Percentiles rank a stretch among this genome's conserved stretches.
Conservation (phyloP, 2,797 vertebrate genomes). For the Crenichthys baileyi region DNA sequence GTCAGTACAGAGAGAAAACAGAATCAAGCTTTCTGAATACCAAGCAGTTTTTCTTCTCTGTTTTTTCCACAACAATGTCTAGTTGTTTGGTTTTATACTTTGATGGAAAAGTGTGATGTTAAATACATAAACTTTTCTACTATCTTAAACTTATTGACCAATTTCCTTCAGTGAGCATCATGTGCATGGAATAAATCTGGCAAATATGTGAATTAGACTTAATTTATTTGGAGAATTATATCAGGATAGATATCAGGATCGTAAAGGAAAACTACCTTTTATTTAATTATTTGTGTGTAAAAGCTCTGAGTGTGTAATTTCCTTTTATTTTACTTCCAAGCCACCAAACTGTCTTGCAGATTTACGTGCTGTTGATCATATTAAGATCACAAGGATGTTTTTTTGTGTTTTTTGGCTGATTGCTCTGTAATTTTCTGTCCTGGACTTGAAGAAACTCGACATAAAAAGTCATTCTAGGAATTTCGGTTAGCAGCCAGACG, state of each 20-base stretch:
- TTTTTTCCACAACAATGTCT: conserved; percentile 8
- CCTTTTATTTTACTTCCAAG: background rate
- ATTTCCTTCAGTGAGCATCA: background rate
- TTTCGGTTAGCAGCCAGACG: no score
- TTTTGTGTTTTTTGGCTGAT: background rate
- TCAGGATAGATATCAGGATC: no score
- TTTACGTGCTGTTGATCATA: background rate
- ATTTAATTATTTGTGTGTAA: background rate
- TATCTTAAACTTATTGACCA: background rate
- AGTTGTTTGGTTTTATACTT: conserved; percentile 4
- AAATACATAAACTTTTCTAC: background rate
- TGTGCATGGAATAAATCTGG: background rate
- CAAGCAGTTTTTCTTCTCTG: conserved; percentile 6
- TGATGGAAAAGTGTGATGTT: background rate
- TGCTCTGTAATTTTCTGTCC: background rate
- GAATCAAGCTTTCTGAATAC: conserved; percentile 8
- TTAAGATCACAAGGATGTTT: background rate
- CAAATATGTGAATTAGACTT: background rate
- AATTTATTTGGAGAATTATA: background rate
- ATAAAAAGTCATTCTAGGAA: background rate
- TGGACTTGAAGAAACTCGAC: background rate
- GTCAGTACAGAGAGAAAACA: conserved; percentile 75
- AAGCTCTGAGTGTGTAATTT: background rate
- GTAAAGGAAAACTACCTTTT: no score
- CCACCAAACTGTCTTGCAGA: background rate